These are phyloP conservation scores for Coecobrya sp. DNA, from an alignment of 2,888 invertebrate species.

Conservation along the genomic window DNA sequence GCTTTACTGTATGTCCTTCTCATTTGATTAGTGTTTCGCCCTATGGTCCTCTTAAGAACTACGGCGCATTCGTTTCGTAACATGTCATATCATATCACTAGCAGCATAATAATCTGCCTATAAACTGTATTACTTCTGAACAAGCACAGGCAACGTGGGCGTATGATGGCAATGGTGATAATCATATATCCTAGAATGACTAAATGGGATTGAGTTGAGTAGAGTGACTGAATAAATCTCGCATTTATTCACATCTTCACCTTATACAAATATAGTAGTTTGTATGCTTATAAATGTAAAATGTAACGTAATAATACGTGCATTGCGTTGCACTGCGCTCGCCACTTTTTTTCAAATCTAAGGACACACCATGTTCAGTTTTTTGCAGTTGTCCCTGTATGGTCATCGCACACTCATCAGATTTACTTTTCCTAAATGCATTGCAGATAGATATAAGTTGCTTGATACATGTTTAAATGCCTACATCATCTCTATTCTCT, in stretches of 20 bases:
- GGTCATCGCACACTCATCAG: slow-evolving; percentile 17
- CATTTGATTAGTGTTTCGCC: slow-evolving; percentile 29
- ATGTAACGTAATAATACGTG: slow-evolving; percentile 11
- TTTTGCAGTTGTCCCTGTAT: slow-evolving; percentile 33
- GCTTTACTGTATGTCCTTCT: slow-evolving; percentile 26
- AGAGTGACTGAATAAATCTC: slow-evolving; percentile 5
- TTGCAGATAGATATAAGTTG: neutral
- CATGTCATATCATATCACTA: neutral
- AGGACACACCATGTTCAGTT: slow-evolving; percentile 26
- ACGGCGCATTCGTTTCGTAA: neutral
- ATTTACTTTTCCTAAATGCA: neutral
- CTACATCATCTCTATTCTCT: neutral
- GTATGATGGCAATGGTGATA: slow-evolving; percentile 48
- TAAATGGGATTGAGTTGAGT: slow-evolving; percentile 30
- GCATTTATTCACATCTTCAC: neutral
- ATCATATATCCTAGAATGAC: slow-evolving; percentile 32
- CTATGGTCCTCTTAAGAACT: neutral
- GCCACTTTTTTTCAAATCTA: slow-evolving; percentile 48
- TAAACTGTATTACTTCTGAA: neutral
- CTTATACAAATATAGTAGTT: neutral
- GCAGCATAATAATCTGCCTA: too few species aligned
- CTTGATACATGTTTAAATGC: neutral
- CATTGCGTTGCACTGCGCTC: neutral
- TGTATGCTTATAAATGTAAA: neutral
- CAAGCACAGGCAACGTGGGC: slow-evolving; percentile 31